Conservation (phyloP, 2,888 invertebrate species). For the Micoletzkya japonica region DNA sequence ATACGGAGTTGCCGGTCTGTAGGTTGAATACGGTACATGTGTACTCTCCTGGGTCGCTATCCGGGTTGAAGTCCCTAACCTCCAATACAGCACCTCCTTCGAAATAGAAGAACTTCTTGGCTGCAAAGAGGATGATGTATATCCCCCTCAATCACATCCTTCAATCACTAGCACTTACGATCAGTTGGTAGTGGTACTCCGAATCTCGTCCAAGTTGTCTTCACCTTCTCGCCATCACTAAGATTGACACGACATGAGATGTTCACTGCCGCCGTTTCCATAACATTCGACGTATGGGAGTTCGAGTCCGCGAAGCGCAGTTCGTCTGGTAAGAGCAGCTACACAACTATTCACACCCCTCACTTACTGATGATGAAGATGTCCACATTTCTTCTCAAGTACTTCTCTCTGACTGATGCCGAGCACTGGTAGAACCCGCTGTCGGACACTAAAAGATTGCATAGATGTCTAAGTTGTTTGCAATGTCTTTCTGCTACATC, state of each 20-base stretch:
- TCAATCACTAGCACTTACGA: slow-evolving; percentile 8
- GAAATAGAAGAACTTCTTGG: slow-evolving; percentile 35
- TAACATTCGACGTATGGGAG: slow-evolving; percentile 35
- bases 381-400: slow-evolving; percentile 38
- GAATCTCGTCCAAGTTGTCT: slow-evolving; percentile 40
- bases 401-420: slow-evolving; percentile 35
- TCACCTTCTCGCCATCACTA: slow-evolving; percentile 33
- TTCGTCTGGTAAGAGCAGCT: too few species aligned
- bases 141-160: background rate
- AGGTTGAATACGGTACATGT: slow-evolving; percentile 36
- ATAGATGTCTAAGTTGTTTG: too few species aligned
- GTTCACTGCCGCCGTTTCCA: slow-evolving; percentile 41
- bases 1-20: background rate
- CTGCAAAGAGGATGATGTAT: slow-evolving; percentile 1
- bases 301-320: slow-evolving; percentile 43
- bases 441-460: slow-evolving; percentile 34
- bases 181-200: slow-evolving; percentile 33
- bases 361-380: slow-evolving; percentile 41
- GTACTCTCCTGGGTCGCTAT: slow-evolving; percentile 42
- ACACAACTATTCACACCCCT: too few species aligned
- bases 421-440: slow-evolving; percentile 47
- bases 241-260: slow-evolving; percentile 35
- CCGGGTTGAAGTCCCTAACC: slow-evolving; percentile 40
- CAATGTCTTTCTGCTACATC: background rate
- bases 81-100: slow-evolving; percentile 40